Evolutionary conservation across 2,797 vertebrate genomes (phyloP), one percentile per base, ranked within the genome.

Genomic region (Epinephelus malabaricus): DNA sequence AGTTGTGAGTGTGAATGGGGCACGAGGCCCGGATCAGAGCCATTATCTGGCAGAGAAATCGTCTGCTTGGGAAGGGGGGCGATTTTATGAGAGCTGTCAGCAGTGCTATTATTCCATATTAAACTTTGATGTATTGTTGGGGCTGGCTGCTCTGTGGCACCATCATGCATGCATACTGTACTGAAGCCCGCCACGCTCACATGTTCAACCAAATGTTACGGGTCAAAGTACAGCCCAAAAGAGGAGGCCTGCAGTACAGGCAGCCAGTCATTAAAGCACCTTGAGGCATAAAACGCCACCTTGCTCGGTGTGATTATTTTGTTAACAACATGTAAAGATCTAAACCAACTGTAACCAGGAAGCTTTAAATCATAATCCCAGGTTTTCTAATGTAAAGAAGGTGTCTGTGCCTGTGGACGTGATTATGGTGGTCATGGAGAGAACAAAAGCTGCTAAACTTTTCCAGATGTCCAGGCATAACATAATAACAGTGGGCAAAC

Each of bases 401-500:
- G 89, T 94, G 90, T 92, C 90, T 92, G 84, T 85, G 83, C 80
- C 86, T 69, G 81, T 74, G 83, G 89, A 86, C 78, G 68, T 91
- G 91, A 95, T 94, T 94, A 90, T 21, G 72, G 86, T 11, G 81
- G 84, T 69, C 40, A 30, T 45, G 64, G 69, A 82, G 89, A 91
- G 90, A 92, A 92, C 82, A 90, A 92, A 94, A 92, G 83, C 76
- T 81, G 80, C 53, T 84, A 90, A 93, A 94, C 88, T 86, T 90
- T 95, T 95, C 94, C 95, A 96, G 94, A 95, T 95, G 95, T 95
- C 66, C 74, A 83, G 88, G 75, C 78, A 92, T 91, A 94, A 93
- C 84, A 86, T 80, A 76, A 89, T 85, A 92, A 93, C 88, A 75
- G 73, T 69, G 76, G 79, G 81, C 59, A 87, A 90, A 89, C 85